phyloP scores from a whole-genome alignment of 2,888 invertebrate genomes.

The Scaptomyza cyrtandrae region DNA sequence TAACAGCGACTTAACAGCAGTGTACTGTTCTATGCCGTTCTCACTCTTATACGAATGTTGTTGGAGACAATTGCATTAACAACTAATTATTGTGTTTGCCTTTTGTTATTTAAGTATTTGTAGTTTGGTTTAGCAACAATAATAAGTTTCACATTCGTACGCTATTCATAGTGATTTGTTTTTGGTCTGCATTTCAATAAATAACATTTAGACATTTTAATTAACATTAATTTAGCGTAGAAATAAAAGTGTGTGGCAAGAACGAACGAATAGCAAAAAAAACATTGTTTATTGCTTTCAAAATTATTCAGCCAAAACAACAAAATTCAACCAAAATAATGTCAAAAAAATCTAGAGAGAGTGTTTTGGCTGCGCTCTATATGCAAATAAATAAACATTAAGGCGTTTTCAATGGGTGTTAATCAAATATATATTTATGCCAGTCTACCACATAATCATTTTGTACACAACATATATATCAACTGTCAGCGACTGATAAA shows the following conservation, averaged over 20 bases:
- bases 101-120: slow-evolving; percentile 16
- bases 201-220: slow-evolving; percentile 69
- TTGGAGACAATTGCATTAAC: slow-evolving; percentile 10
- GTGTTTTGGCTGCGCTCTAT: slow-evolving; percentile 12
- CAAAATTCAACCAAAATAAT: slow-evolving; percentile 32
- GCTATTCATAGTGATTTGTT: slow-evolving; percentile 24
- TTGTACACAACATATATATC: slow-evolving; percentile 4
- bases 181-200: slow-evolving; percentile 43
- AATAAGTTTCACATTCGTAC: not conserved
- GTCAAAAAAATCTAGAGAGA: slow-evolving; percentile 19
- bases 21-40: slow-evolving; percentile 44
- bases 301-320: slow-evolving; percentile 55
- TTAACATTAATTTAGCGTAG: slow-evolving; percentile 74
- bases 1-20: slow-evolving; percentile 36
- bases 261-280: slow-evolving; percentile 25
- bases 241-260: slow-evolving; percentile 38
- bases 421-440: slow-evolving; percentile 53
- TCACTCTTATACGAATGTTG: slow-evolving; percentile 31
- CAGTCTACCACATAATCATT: too few species aligned
- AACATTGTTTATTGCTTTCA: slow-evolving; percentile 42
- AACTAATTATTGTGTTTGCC: slow-evolving; percentile 2
- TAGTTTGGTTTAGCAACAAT: slow-evolving; percentile 30
- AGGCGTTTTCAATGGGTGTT: slow-evolving; percentile 56
- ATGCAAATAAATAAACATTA: slow-evolving; percentile 57
- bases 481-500: slow-evolving; percentile 43